These are phyloP conservation scores for Calonectris borealis DNA, from an alignment of 2,113 vertebrate species.

Conservation along the genomic window DNA sequence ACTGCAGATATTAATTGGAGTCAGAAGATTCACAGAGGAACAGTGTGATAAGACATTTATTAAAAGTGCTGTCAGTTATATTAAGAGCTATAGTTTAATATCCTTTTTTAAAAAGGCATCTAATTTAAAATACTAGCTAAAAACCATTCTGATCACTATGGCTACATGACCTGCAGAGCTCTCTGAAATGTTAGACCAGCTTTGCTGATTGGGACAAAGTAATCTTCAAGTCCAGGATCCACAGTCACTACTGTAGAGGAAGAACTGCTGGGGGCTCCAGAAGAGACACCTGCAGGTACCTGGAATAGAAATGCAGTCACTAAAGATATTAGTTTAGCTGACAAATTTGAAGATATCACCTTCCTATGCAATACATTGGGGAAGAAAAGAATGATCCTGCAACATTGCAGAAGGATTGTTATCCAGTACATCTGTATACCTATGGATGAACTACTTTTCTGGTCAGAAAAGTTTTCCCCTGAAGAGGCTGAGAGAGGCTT, in stretches of 20 bases:
- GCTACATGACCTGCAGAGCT: conserved; percentile 51
- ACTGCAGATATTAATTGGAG: background rate
- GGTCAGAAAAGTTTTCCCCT: background rate
- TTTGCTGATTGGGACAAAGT: background rate
- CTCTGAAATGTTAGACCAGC: background rate
- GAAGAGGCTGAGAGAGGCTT: background rate
- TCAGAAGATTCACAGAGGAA: background rate
- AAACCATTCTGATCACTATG: conserved; percentile 3
- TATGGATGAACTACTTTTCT: background rate
- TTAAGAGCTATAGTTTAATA: conserved; percentile 40
- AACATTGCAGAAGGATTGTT: background rate
- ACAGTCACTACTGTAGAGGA: conserved; percentile 61
- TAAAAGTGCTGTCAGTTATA: conserved; percentile 61
- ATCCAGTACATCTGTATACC: background rate
- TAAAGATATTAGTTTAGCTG: background rate
- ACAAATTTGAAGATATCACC: background rate
- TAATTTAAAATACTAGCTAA: conserved; percentile 24
- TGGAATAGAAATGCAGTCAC: conserved; percentile 47
- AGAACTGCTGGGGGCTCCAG: conserved; percentile 72
- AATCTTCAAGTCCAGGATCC: background rate
- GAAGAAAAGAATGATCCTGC: background rate
- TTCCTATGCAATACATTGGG: background rate
- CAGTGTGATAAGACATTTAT: conserved; percentile 67
- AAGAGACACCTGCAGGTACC: conserved; percentile 79
- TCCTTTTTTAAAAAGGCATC: conserved; percentile 28